These are phyloP conservation scores for Octomys mimax DNA, from an alignment of 2,797 vertebrate species.

Conservation along the genomic window DNA sequence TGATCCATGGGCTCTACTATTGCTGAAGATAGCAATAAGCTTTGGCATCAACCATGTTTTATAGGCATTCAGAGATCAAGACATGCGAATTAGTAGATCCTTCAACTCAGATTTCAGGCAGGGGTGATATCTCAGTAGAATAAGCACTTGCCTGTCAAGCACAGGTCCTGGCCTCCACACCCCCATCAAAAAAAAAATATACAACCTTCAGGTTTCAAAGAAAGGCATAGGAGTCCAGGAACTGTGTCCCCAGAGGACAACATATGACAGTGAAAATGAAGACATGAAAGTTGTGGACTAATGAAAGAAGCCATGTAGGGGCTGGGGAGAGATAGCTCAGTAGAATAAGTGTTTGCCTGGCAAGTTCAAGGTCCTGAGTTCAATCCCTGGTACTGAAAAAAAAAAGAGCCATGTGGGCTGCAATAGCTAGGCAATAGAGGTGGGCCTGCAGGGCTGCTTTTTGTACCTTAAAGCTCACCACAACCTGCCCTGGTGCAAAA, in stretches of 20 bases:
- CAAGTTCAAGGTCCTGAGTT: no score
- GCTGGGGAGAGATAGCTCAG: no score
- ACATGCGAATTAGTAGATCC: not conserved
- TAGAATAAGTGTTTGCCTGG: no score
- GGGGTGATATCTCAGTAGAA: no score
- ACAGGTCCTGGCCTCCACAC: no score
- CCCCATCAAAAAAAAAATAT: no score
- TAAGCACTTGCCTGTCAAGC: no score
- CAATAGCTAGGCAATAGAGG: not conserved
- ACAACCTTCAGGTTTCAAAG: not conserved
- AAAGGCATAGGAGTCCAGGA: not conserved
- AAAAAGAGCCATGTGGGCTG: no score
- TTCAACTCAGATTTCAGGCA: not conserved
- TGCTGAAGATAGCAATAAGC: not conserved
- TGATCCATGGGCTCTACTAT: not conserved
- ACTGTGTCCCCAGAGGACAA: not conserved
- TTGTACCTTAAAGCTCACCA: not conserved
- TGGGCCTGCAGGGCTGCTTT: not conserved
- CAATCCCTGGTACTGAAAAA: no score
- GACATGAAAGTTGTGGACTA: no score
- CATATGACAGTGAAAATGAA: not conserved
- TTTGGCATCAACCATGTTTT: not conserved
- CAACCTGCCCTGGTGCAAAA: not conserved
- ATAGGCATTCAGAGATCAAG: not conserved
- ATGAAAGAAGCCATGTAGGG: no score